Evolutionary conservation across 2,888 invertebrate species (phyloP).

Genomic region (Acanthoscelides obtectus): DNA sequence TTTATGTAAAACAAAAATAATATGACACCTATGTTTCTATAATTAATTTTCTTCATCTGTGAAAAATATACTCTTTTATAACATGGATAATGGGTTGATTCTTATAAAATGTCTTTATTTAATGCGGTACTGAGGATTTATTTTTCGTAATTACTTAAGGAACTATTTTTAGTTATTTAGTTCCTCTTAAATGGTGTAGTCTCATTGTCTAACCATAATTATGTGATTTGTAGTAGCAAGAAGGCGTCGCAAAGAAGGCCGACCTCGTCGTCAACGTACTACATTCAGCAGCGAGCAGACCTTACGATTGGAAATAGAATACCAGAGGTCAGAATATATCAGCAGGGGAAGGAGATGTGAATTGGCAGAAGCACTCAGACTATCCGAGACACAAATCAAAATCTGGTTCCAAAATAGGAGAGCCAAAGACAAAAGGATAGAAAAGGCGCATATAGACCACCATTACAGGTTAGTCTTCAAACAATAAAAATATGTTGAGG

Average conservation of each 20-base stretch:
- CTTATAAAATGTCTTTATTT: no score
- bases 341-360: slow-evolving; percentile 79
- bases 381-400: slow-evolving; percentile 80
- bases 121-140: no score
- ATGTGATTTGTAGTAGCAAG: slow-evolving; percentile 78
- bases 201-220: no score
- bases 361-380: slow-evolving; percentile 63
- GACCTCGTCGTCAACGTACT: slow-evolving; percentile 85
- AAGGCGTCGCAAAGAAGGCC: slow-evolving; percentile 78
- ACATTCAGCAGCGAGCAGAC: slow-evolving; percentile 95
- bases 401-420: slow-evolving; percentile 94
- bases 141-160: no score
- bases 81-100: no score
- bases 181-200: no score
- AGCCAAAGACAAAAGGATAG: slow-evolving; percentile 93
- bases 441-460: slow-evolving; percentile 92
- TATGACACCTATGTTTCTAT: no score
- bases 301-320: slow-evolving; percentile 82
- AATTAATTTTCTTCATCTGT: no score
- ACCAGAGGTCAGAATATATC: slow-evolving; percentile 88
- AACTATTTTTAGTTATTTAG: no score
- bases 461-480: slow-evolving; percentile 73
- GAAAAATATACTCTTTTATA: no score
- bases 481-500: no score
- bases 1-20: no score